phyloP scores from a whole-genome alignment of 2,888 invertebrate species.

The Cremastinae sp. region DNA sequence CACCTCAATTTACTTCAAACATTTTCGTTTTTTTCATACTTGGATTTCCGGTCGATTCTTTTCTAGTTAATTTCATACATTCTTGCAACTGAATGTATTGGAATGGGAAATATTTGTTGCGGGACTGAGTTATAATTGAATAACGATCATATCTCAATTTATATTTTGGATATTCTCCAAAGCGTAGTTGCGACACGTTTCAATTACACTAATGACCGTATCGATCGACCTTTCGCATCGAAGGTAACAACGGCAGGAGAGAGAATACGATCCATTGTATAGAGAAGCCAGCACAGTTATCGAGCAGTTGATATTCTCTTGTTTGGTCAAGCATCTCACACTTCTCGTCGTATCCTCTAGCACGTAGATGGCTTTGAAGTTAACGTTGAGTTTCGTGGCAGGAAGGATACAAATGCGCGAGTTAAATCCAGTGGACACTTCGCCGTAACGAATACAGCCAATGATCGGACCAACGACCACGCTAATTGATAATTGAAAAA shows the following conservation, averaged over 20 bases:
- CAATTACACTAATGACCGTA: conserved; percentile 74
- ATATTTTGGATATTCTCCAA: not conserved
- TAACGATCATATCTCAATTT: too few relatives aligned
- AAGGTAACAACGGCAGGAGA: conserved; percentile 24
- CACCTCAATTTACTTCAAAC: too few relatives aligned
- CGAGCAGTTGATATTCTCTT: conserved; percentile 29
- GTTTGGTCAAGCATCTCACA: conserved; percentile 36
- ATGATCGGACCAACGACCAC: conserved; percentile 52
- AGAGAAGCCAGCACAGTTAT: conserved; percentile 8
- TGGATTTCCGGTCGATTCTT: too few relatives aligned
- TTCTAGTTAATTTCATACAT: too few relatives aligned
- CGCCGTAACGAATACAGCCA: conserved; percentile 37
- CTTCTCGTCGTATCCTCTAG: conserved; percentile 34
- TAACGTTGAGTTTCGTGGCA: conserved; percentile 8
- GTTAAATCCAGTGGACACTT: conserved; percentile 27
- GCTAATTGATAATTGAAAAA: conserved; percentile 66
- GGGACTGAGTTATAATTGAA: too few relatives aligned
- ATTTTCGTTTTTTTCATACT: too few relatives aligned
- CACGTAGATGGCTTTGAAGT: conserved; percentile 60
- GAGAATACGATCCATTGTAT: conserved; percentile 1
- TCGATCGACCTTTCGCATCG: conserved; percentile 40
- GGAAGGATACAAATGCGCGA: conserved; percentile 7
- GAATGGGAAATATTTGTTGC: too few relatives aligned
- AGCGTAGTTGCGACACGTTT: conserved; percentile 30
- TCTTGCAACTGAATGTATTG: too few relatives aligned